Percentiles rank a stretch among this genome's conserved stretches.
phyloP scores from a whole-genome alignment of 1,140 invertebrate genomes.

The Neelides sp. region DNA sequence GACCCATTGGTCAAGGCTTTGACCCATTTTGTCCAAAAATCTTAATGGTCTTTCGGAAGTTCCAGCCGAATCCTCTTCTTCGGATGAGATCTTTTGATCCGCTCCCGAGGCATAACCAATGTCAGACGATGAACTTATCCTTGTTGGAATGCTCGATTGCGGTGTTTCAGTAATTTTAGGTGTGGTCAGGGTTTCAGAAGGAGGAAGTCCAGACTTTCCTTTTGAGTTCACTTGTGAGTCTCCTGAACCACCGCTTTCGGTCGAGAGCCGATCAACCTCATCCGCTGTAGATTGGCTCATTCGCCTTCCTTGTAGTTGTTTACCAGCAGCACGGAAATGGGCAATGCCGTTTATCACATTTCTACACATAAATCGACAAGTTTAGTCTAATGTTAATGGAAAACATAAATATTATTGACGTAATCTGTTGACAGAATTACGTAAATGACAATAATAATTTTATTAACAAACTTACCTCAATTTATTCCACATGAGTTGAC shows the following conservation, averaged over 20 bases:
- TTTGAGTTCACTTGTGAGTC: constrained; percentile 23
- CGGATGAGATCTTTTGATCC: constrained; percentile 32
- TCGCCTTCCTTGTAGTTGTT: constrained; percentile 43
- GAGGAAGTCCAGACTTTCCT: background rate
- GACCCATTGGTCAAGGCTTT: constrained; percentile 31
- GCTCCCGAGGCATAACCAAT: constrained; percentile 42
- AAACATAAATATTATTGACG: background rate
- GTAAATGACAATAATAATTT: background rate
- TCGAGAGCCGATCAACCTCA: constrained; percentile 34
- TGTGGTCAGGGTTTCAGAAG: background rate
- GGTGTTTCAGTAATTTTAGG: background rate
- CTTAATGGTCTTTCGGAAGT: constrained; percentile 1
- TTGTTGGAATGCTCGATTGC: constrained; percentile 10
- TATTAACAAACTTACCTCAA: constrained; percentile 41
- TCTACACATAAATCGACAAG: constrained; percentile 35
- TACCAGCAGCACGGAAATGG: constrained; percentile 56
- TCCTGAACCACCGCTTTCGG: constrained; percentile 22
- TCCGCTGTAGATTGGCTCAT: constrained; percentile 35
- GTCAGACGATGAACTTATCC: constrained; percentile 34
- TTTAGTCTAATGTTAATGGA: background rate
- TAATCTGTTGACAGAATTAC: background rate
- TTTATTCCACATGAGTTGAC: constrained; percentile 83
- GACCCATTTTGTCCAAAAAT: constrained; percentile 28
- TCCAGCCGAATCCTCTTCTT: constrained; percentile 18
- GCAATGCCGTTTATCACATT: constrained; percentile 83